Evolutionary conservation across 2,797 vertebrate species (phyloP).

Genomic region (Gallirallus australis): DNA sequence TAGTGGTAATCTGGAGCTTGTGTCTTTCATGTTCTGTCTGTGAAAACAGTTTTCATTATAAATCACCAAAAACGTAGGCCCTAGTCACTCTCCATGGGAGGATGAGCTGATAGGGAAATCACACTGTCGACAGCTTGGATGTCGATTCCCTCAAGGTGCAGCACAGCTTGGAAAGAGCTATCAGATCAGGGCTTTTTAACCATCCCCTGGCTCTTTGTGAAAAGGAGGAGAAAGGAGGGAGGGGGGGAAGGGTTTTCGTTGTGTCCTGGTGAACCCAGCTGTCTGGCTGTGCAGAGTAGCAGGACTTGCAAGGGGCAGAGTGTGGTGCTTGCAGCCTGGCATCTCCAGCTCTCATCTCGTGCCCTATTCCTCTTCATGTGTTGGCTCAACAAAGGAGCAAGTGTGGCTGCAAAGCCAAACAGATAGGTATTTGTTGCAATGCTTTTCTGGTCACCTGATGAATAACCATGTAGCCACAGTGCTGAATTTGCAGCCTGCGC

Average conservation of each 20-base stretch:
- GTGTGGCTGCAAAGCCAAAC: neutral
- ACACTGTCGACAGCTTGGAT: neutral
- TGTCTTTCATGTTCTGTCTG: conserved; percentile 82
- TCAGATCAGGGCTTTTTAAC: neutral
- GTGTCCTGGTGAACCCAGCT: fast-evolving
- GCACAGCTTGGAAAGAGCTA: neutral
- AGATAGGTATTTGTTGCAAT: neutral
- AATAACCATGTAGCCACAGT: fast-evolving
- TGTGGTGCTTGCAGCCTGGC: fast-evolving
- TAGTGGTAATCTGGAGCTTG: conserved; percentile 86
- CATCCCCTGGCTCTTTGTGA: neutral
- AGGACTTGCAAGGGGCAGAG: neutral
- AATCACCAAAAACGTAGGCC: neutral
- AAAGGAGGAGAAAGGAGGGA: neutral
- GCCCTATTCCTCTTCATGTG: fast-evolving
- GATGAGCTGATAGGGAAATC: conserved; percentile 3
- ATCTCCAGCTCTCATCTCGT: neutral
- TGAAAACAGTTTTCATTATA: conserved; percentile 83
- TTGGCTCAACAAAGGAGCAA: neutral
- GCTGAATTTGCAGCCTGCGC: fast-evolving
- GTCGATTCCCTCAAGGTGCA: neutral
- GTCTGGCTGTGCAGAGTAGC: neutral
- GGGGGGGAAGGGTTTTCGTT: neutral
- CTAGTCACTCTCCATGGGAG: neutral
- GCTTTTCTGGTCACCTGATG: neutral